Evolutionary conservation across 2,888 invertebrate genomes (phyloP).

Genomic region (Dilophus febrilis): DNA sequence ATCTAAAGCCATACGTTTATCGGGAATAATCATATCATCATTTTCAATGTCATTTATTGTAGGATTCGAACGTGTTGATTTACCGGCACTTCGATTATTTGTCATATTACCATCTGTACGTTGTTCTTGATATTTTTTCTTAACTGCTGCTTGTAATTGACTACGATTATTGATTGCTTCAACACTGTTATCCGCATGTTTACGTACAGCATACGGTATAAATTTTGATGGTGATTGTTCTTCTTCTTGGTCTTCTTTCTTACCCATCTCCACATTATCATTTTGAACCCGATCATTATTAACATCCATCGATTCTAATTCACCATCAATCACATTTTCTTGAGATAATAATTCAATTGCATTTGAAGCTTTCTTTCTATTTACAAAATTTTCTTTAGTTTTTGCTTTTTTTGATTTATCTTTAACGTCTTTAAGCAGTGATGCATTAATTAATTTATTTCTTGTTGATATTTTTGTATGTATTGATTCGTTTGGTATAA

Average conservation of each 20-base stretch:
- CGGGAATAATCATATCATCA: constrained; percentile 1
- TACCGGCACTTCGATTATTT: constrained; percentile 26
- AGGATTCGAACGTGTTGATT: constrained; percentile 24
- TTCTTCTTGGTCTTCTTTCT: too few relatives aligned
- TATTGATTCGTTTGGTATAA: too few relatives aligned
- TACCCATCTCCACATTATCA: not conserved
- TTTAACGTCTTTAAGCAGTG: too few relatives aligned
- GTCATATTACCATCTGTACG: constrained; percentile 30
- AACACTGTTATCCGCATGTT: constrained; percentile 32
- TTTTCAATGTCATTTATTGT: constrained; percentile 23
- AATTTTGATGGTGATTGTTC: constrained; percentile 14
- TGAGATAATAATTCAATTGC: too few relatives aligned
- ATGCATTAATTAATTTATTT: too few relatives aligned
- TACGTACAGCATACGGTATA: constrained; percentile 38
- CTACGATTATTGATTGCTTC: too few relatives aligned
- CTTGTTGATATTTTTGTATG: too few relatives aligned
- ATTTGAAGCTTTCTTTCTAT: not conserved
- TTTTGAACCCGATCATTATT: too few relatives aligned
- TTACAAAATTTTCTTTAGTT: not conserved
- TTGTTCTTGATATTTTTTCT: constrained; percentile 42
- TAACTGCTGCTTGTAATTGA: constrained; percentile 32
- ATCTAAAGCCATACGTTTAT: too few relatives aligned
- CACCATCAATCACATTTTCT: constrained; percentile 4
- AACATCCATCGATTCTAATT: constrained; percentile 8
- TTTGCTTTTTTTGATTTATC: too few relatives aligned